Base-by-base conservation (phyloP, 2,888 invertebrate genomes). In the Diplolepis rosae region DNA sequence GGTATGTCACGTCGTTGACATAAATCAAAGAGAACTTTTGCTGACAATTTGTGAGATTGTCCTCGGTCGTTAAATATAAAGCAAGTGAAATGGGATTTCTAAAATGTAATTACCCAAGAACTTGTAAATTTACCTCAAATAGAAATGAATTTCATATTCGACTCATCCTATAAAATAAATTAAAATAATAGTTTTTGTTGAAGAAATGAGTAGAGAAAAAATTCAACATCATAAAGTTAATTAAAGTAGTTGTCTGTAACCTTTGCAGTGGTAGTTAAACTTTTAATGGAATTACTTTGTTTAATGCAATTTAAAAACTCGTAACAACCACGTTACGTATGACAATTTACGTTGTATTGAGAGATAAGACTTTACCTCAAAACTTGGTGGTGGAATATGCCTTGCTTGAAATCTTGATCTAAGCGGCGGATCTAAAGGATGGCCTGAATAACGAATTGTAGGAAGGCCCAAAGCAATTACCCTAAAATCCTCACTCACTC, bases 321-420 rank as follows among this genome's bases (percentile, higher is more conserved):
- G 15, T 22, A n/a, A 61, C 11, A n/a, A 7, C 9, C 28, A 1
- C 4, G 52, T 52, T 52, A 52, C 27, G 13, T 7, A 28, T 5
- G 13, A 6, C 39, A 39, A 39, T 39, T 32, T 32, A 9, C 9
- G 32, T 2, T 28, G 5, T 48, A 52, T 32, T 66, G 39, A 30
- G 32, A 42, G 67, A 65, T 15, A 28, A 9, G 51, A 11, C 6
- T 28, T 65, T 88, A 94, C 94, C 90, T 93, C 91, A 87, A 93
- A 96, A 15, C 92, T 91, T 76, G 91, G 89, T 69, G 91, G 90
- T 67, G 93, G 90, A 74, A 98, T 92, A 89, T 97, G 95, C 85
- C 97, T 91, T 0, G 97, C 97, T 89, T 99, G 99, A 88, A 99
- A 99, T 71, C 99, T 91, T 0, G 98, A 98, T 68, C 98, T 91